Percentiles rank a stretch among this genome's conserved stretches.
These are phyloP conservation scores for Syngnathus acus DNA, from an alignment of 2,797 vertebrate species.

Conservation along the genomic window DNA sequence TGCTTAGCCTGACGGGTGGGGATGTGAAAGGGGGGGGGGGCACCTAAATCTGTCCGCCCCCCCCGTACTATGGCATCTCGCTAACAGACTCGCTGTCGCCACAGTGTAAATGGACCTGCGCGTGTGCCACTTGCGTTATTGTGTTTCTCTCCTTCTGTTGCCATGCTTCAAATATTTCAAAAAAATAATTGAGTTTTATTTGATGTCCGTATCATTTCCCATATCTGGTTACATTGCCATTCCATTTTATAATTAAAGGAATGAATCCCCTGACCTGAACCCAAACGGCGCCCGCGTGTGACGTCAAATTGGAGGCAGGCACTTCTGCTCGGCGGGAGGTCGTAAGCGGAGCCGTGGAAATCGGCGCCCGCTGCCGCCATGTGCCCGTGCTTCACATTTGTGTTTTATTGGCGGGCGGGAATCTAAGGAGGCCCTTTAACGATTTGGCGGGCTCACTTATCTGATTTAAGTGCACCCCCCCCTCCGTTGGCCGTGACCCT, in stretches of 20 bases:
- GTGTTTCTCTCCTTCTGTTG: background rate
- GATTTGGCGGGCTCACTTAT: background rate
- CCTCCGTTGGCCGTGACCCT: background rate
- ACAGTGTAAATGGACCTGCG: conserved; percentile 63
- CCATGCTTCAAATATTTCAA: background rate
- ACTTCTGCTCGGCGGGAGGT: conserved; percentile 17
- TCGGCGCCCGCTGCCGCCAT: conserved; percentile 4
- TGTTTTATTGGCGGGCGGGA: conserved; percentile 14
- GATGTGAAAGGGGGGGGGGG: conserved; percentile 14
- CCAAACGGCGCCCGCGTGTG: conserved; percentile 61
- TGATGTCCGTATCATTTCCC: too few species aligned
- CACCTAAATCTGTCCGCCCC: conserved; percentile 68
- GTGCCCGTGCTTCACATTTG: background rate
- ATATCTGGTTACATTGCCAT: too few species aligned
- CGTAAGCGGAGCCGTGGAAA: conserved; percentile 15
- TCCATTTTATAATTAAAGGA: too few species aligned
- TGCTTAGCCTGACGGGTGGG: conserved; percentile 49
- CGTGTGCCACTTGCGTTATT: conserved; percentile 6
- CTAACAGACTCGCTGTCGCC: conserved; percentile 80
- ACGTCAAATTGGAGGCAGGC: conserved; percentile 52
- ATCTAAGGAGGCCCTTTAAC: conserved; percentile 12
- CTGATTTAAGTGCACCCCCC: background rate
- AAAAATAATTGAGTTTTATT: too few species aligned
- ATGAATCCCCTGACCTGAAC: too few species aligned
- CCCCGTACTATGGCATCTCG: conserved; percentile 71